Conservation (phyloP, 2,888 invertebrate genomes). For the Ennomos fuscantarius region DNA sequence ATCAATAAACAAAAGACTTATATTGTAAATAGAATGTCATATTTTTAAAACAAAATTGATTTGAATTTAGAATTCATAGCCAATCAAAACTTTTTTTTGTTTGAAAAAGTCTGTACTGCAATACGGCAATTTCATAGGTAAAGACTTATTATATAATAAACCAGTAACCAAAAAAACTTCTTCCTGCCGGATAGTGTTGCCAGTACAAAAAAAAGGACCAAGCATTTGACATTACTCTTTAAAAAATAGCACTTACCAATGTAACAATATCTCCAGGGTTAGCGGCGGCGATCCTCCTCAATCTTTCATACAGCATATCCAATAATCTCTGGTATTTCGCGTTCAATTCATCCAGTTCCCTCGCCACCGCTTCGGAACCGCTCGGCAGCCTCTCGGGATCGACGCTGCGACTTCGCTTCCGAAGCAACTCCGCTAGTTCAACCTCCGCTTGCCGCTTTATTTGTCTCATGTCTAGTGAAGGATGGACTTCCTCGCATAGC, state of each 20-base stretch:
- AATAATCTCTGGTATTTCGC: conserved; percentile 90
- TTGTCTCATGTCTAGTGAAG: conserved; percentile 88
- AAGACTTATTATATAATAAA: no score
- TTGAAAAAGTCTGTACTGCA: no score
- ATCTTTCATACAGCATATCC: conserved; percentile 88
- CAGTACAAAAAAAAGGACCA: background rate
- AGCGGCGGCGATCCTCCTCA: conserved; percentile 88
- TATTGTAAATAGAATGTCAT: no score
- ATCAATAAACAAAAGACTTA: no score
- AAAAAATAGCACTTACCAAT: conserved; percentile 86
- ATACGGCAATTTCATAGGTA: no score
- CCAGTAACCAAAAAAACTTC: no score
- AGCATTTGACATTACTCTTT: conserved; percentile 14
- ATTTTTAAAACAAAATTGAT: no score
- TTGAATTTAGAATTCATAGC: no score
- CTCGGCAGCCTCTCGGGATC: conserved; percentile 60
- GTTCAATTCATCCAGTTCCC: conserved; percentile 93
- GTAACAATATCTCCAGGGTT: conserved; percentile 90
- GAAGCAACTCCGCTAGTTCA: conserved; percentile 68
- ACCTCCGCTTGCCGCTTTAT: conserved; percentile 73
- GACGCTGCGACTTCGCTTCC: conserved; percentile 57
- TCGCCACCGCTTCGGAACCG: conserved; percentile 91
- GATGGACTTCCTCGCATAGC: conserved; percentile 93
- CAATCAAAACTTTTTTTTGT: no score
- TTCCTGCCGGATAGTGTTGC: background rate